Conservation (phyloP, 2,113 vertebrate species). For the Brienomyrus longianalis region DNA sequence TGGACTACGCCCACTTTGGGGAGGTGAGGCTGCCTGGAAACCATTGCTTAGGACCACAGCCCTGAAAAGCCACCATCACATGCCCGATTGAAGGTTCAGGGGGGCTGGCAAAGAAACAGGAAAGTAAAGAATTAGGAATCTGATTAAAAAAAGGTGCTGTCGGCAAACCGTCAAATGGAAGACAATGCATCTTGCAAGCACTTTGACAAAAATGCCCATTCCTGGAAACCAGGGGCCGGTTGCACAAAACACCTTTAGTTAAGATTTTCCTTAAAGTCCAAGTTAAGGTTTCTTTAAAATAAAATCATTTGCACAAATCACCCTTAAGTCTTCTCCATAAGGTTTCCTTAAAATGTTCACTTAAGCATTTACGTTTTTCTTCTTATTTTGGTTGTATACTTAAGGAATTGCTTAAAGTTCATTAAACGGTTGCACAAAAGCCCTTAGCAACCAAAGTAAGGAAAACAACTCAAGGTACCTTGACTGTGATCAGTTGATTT, state of each 20-base stretch:
- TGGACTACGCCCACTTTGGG: slow-evolving; percentile 74
- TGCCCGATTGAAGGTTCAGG: not conserved
- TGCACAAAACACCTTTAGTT: not conserved
- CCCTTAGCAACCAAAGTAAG: not conserved
- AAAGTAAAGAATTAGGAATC: not conserved
- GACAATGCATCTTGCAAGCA: not conserved
- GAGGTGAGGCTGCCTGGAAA: slow-evolving; percentile 63
- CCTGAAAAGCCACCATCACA: not conserved
- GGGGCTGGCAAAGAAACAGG: not conserved
- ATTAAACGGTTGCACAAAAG: not conserved
- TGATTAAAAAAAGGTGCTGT: not conserved
- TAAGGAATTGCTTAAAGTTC: not conserved
- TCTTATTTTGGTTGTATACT: not conserved
- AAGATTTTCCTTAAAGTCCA: no score
- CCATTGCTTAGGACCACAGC: not conserved
- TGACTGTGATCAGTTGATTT: not conserved
- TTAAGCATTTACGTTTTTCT: not conserved
- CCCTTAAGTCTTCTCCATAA: not conserved
- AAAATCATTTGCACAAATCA: no score
- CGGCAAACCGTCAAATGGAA: not conserved
- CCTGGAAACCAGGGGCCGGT: not conserved
- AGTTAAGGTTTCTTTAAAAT: no score
- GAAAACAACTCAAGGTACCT: not conserved
- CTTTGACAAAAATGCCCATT: not conserved
- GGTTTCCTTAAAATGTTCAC: not conserved